Percentiles rank a stretch among this genome's conserved stretches.
Conservation (phyloP, 2,888 invertebrate species). For the Leucania comma region DNA sequence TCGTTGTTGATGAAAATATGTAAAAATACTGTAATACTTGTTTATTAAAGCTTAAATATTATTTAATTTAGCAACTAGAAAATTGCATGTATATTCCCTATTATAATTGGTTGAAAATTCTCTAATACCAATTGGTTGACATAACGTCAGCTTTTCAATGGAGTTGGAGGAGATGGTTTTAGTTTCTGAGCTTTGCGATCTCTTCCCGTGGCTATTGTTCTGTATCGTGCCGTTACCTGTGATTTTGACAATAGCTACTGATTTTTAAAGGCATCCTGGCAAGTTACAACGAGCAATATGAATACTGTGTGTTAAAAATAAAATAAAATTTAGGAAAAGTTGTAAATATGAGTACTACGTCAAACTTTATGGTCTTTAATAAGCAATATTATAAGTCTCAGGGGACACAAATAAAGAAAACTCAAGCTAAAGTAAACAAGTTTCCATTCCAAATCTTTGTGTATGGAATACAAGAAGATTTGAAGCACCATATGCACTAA, state of each 20-base stretch:
- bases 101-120: neutral
- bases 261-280: neutral
- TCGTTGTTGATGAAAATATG: too few species aligned
- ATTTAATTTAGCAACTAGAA: neutral
- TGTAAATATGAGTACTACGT: neutral
- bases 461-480: neutral
- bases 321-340: neutral
- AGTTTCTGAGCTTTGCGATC: neutral
- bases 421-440: neutral
- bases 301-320: neutral
- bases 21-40: too few species aligned
- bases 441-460: neutral
- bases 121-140: neutral
- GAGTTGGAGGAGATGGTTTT: too few species aligned
- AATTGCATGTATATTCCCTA: too few species aligned
- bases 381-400: neutral
- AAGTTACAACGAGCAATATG: neutral
- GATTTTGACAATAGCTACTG: neutral
- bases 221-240: neutral
- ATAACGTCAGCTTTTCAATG: neutral
- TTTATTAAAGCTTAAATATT: too few species aligned
- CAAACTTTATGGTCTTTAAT: too few species aligned
- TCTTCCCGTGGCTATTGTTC: neutral
- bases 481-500: neutral
- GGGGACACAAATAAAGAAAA: neutral